These are phyloP conservation scores for Ips nitidus DNA, from an alignment of 1,140 invertebrate genomes.

Conservation along the genomic window DNA sequence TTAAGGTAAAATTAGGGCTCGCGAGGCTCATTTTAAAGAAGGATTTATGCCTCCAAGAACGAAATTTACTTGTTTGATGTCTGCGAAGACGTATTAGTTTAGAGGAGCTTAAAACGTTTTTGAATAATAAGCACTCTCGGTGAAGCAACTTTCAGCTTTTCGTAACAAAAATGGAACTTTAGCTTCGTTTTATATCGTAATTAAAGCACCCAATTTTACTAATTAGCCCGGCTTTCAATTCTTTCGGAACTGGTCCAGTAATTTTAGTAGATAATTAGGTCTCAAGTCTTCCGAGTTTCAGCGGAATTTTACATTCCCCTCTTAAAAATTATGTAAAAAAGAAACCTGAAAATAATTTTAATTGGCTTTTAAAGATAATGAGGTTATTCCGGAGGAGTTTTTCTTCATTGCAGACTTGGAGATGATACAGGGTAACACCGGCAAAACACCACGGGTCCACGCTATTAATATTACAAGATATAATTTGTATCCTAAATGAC, in stretches of 20 bases:
- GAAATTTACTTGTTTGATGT: constrained; percentile 5
- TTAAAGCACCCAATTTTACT: neutral
- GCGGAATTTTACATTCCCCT: no score
- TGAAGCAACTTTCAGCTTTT: no score
- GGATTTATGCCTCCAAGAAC: neutral
- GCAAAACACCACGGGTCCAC: constrained; percentile 3
- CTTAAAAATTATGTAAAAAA: no score
- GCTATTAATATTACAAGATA: constrained; percentile 33
- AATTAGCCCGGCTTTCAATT: neutral
- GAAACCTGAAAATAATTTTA: no score
- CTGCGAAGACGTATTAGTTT: neutral
- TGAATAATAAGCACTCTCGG: neutral
- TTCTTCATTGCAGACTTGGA: neutral
- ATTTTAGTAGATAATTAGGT: neutral
- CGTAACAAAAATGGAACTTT: no score
- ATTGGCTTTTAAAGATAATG: neutral
- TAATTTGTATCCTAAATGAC: constrained; percentile 31
- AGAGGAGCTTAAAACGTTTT: neutral
- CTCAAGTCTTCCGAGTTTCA: no score
- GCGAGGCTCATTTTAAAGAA: neutral
- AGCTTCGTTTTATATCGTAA: no score
- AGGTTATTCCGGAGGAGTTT: neutral
- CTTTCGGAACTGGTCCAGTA: neutral
- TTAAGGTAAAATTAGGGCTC: constrained; percentile 4
- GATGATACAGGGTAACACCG: neutral